A percentile compares a stretch with the other conserved stretches of the same genome.
Evolutionary conservation across 2,888 invertebrate species (phyloP).

Genomic region (Monopis laevigella): DNA sequence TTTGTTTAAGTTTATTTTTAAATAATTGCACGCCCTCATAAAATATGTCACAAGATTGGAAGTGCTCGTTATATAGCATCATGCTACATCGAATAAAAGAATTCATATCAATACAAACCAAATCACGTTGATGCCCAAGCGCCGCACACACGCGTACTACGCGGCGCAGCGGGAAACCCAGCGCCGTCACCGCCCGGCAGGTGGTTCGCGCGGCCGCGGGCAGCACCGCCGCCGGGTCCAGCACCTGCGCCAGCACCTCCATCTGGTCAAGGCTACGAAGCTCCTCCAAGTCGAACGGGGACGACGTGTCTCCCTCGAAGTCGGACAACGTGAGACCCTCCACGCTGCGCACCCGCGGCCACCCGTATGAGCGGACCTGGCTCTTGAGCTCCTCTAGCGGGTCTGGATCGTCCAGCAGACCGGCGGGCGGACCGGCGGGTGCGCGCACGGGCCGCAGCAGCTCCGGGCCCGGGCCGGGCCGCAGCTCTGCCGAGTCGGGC

Average conservation of each 20-base stretch:
- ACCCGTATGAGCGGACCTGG: conserved; percentile 36
- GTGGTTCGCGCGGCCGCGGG: conserved; percentile 61
- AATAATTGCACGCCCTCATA: too few species aligned
- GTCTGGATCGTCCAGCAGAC: conserved; percentile 24
- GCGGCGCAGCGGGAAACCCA: conserved; percentile 88
- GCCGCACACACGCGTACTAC: conserved; percentile 82
- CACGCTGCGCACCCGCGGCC: conserved; percentile 29
- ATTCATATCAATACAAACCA: too few species aligned
- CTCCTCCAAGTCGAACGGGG: conserved; percentile 94
- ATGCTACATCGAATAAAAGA: too few species aligned
- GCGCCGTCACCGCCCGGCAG: conserved; percentile 79
- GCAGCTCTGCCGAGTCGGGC: too few species aligned
- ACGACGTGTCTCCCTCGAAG: conserved; percentile 91
- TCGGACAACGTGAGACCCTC: conserved; percentile 71
- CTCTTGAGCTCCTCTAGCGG: conserved; percentile 46
- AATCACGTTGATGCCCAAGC: conserved; percentile 72
- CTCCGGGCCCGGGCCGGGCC: background rate
- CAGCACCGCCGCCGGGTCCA: conserved; percentile 30
- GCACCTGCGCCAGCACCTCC: conserved; percentile 86
- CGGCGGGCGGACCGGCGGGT: conserved; percentile 35
- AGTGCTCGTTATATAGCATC: too few species aligned
- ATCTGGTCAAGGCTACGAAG: conserved; percentile 92
- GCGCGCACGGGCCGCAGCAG: conserved; percentile 58
- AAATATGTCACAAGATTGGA: too few species aligned
- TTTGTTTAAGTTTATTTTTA: too few species aligned